These are phyloP conservation scores for Dendrocopos noguchii DNA, from an alignment of 2,113 vertebrate species.

Conservation along the genomic window DNA sequence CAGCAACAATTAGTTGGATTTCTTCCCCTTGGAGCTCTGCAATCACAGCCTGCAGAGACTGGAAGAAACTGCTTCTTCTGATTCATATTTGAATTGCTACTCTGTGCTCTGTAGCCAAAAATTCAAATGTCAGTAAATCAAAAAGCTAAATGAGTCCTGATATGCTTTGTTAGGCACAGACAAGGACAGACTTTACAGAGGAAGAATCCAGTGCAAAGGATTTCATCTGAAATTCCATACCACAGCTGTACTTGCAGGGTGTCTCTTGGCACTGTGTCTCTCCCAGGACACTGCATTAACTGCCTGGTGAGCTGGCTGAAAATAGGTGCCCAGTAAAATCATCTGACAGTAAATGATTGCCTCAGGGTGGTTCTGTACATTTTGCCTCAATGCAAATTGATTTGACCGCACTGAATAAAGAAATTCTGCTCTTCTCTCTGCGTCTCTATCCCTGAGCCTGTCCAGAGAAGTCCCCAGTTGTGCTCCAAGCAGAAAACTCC, in stretches of 20 bases:
- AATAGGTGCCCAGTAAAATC: neutral
- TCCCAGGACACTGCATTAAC: neutral
- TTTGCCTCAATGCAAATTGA: neutral
- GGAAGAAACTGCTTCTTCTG: slow-evolving; percentile 26
- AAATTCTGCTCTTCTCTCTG: neutral
- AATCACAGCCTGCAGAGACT: neutral
- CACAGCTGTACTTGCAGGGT: neutral
- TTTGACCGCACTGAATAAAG: neutral
- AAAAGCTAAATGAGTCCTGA: neutral
- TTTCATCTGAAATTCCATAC: neutral
- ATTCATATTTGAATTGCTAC: neutral
- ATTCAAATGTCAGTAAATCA: neutral
- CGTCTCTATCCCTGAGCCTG: neutral
- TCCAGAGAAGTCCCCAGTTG: neutral
- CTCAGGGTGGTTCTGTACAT: neutral
- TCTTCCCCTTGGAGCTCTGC: neutral
- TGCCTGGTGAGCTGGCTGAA: neutral
- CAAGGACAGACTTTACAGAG: neutral
- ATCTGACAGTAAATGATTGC: neutral
- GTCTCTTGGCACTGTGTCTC: neutral
- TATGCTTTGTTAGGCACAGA: neutral
- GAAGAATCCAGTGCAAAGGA: neutral
- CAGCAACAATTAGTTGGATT: neutral
- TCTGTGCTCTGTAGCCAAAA: neutral
- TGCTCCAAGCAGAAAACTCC: neutral